Percentiles rank a stretch among this genome's conserved stretches.
phyloP scores from a whole-genome alignment of 2,888 invertebrate genomes.

The Hemithea aestivaria region DNA sequence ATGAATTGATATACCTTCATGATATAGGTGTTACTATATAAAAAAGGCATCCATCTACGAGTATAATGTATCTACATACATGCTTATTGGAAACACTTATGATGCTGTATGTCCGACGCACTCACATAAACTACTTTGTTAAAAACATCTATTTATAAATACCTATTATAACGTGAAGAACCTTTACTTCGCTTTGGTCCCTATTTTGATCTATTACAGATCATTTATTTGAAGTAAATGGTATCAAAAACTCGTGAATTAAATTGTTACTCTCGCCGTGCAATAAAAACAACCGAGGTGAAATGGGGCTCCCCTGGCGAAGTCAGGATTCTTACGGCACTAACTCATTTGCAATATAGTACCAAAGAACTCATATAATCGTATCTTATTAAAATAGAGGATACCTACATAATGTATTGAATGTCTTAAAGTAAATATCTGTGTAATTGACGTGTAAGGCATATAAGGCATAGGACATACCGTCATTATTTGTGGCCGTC shows the following conservation, averaged over 20 bases:
- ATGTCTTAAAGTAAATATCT: too few species aligned
- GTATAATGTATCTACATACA: slow-evolving; percentile 19
- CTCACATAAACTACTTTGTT: not conserved
- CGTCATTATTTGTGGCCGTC: slow-evolving; percentile 26
- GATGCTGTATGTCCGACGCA: slow-evolving; percentile 14
- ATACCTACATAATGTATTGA: not conserved
- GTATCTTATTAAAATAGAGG: slow-evolving; percentile 1
- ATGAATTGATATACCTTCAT: slow-evolving; percentile 30
- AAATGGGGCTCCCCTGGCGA: too few species aligned
- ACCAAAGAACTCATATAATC: slow-evolving; percentile 29
- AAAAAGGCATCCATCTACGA: slow-evolving; percentile 21
- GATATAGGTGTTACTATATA: slow-evolving; percentile 6
- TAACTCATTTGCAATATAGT: slow-evolving; percentile 19
- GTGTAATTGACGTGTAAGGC: too few species aligned
- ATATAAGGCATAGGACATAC: slow-evolving; percentile 5
- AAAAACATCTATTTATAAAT: too few species aligned
- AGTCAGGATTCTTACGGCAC: too few species aligned
- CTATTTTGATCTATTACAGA: too few species aligned
- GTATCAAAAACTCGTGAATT: too few species aligned
- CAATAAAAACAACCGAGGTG: too few species aligned
- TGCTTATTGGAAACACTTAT: slow-evolving; percentile 7
- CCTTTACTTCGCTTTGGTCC: too few species aligned
- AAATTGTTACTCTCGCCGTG: too few species aligned
- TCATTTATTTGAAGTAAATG: too few species aligned
- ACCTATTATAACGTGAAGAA: too few species aligned